phyloP scores from a whole-genome alignment of 2,113 vertebrate genomes.

The Notiomystis cincta region DNA sequence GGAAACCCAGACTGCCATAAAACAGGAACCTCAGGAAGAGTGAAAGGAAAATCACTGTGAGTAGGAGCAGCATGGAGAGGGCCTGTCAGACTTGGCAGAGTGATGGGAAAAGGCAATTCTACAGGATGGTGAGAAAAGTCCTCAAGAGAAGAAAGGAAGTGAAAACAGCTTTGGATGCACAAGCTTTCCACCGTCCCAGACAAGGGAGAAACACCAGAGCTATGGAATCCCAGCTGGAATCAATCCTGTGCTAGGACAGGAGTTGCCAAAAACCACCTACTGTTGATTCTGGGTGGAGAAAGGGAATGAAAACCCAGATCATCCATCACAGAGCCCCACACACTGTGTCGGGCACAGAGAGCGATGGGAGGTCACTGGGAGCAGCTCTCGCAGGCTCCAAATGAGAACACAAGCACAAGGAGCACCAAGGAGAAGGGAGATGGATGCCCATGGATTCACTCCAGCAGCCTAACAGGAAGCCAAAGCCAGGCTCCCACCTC shows the following conservation, averaged over 20 bases:
- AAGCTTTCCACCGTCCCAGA: neutral
- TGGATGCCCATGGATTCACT: neutral
- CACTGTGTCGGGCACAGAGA: fast-evolving
- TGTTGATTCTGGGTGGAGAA: neutral
- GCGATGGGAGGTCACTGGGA: fast-evolving
- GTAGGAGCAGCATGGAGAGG: neutral
- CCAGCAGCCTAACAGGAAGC: neutral
- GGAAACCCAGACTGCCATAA: neutral
- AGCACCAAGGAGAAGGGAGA: neutral
- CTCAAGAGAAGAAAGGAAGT: neutral
- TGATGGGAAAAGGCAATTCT: neutral
- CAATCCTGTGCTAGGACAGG: neutral
- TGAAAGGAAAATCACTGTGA: neutral
- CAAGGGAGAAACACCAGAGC: neutral
- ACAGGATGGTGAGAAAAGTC: neutral
- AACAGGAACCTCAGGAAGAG: neutral
- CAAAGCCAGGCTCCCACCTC: neutral
- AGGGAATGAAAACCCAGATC: neutral
- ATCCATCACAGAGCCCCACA: fast-evolving
- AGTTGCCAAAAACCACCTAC: fast-evolving
- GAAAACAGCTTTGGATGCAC: neutral
- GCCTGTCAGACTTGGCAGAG: neutral
- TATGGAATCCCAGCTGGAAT: neutral
- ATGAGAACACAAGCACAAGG: fast-evolving
- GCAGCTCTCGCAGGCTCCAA: neutral